These are phyloP conservation scores for Mycalesis mineus DNA, from an alignment of 2,888 invertebrate genomes.

Conservation along the genomic window DNA sequence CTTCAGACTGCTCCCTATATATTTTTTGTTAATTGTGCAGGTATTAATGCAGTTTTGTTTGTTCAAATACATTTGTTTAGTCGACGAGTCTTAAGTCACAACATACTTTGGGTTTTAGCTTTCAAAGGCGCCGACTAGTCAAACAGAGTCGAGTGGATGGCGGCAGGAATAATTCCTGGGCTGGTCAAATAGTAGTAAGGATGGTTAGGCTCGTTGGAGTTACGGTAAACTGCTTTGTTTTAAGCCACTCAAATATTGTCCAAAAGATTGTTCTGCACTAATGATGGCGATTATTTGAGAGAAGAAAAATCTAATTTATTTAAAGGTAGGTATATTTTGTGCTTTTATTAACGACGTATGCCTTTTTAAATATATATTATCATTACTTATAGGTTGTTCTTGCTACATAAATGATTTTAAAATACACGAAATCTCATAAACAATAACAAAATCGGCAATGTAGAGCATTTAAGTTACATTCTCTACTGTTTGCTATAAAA, in stretches of 20 bases:
- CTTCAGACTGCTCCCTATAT: slow-evolving; percentile 69
- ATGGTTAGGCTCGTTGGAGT: slow-evolving; percentile 45
- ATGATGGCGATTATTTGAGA: slow-evolving; percentile 2
- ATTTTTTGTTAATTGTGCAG: slow-evolving; percentile 61
- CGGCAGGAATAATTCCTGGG: slow-evolving; percentile 61
- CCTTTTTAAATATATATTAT: too few species aligned
- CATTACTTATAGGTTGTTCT: too few species aligned
- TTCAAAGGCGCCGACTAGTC: slow-evolving; percentile 72
- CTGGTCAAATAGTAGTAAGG: slow-evolving; percentile 59
- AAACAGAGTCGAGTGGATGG: slow-evolving; percentile 65
- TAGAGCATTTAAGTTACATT: too few species aligned
- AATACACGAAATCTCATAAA: too few species aligned
- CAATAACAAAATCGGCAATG: too few species aligned
- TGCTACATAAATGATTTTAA: too few species aligned
- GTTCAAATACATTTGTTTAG: slow-evolving; percentile 59
- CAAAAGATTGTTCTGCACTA: slow-evolving; percentile 15
- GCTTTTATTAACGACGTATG: too few species aligned
- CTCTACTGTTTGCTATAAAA: too few species aligned
- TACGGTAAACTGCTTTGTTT: slow-evolving; percentile 65
- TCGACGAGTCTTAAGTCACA: slow-evolving; percentile 71
- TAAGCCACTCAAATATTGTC: slow-evolving; percentile 38
- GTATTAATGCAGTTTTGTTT: slow-evolving; percentile 68
- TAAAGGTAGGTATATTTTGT: too few species aligned
- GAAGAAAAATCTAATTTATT: background rate
- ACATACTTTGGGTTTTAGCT: slow-evolving; percentile 77